These are phyloP conservation scores for Punctoribates punctum DNA, from an alignment of 2,888 invertebrate genomes.

Conservation along the genomic window DNA sequence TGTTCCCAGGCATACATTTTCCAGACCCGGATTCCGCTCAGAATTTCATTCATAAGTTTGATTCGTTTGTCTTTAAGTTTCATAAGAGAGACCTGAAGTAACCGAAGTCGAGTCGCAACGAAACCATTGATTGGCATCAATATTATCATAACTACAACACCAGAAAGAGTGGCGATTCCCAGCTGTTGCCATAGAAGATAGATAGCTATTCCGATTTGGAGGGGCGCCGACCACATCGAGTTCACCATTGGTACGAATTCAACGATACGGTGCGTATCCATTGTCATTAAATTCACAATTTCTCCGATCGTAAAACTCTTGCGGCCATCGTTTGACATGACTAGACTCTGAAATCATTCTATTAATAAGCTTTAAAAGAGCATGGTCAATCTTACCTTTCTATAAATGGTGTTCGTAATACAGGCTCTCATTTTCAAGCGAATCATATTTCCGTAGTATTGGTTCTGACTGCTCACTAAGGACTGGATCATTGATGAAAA, in stretches of 20 bases:
- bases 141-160: slow-evolving; percentile 57
- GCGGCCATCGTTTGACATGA: slow-evolving; percentile 55
- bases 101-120: slow-evolving; percentile 52
- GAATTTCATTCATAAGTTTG: slow-evolving; percentile 86
- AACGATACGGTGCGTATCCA: slow-evolving; percentile 55
- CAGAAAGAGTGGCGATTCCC: slow-evolving; percentile 55
- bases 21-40: slow-evolving; percentile 84
- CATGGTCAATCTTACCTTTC: slow-evolving; percentile 59
- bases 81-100: slow-evolving; percentile 66
- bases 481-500: slow-evolving; percentile 73
- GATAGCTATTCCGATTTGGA: slow-evolving; percentile 50
- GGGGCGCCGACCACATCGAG: slow-evolving; percentile 53
- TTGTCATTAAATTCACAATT: slow-evolving; percentile 59
- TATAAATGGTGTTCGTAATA: slow-evolving; percentile 78
- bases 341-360: background rate
- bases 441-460: slow-evolving; percentile 81
- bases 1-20: slow-evolving; percentile 93
- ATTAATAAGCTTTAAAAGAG: background rate
- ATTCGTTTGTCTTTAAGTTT: slow-evolving; percentile 88
- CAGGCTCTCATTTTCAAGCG: slow-evolving; percentile 85
- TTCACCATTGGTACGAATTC: slow-evolving; percentile 54
- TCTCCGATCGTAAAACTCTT: slow-evolving; percentile 57
- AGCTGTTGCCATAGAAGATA: slow-evolving; percentile 49
- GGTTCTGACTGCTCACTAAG: slow-evolving; percentile 79
- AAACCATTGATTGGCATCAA: slow-evolving; percentile 54